Evolutionary conservation across 2,113 vertebrate species (phyloP), one percentile per base, ranked within the genome.

Genomic region (Vombatus ursinus): DNA sequence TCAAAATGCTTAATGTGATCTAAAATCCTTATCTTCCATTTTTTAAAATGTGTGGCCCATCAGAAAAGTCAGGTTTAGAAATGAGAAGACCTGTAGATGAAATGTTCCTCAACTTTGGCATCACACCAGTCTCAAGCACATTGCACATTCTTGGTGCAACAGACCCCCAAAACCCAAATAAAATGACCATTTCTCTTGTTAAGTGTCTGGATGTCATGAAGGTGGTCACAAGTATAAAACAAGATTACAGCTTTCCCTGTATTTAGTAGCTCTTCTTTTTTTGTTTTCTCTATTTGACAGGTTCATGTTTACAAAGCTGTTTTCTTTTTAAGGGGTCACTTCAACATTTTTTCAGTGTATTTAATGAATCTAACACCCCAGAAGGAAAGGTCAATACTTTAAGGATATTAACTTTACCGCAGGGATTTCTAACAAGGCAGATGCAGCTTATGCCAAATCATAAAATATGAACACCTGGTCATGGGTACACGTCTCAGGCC

Each of bases 341-440:
- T 28, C 28, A 31, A 61, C 28, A 61, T 57, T 61, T 57, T 61
- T 61, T 4, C 26, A 31, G 4, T 57, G 3, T 68, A 31, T 68
- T 68, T 68, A 68, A 37, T 68, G 12, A 68, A 6, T 68, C 61
- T 68, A 14, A 68, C 3, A 37, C 37, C 61, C 31, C 31, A 37
- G 3, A 68, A 68, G 61, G 31, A 37, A 61, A 31, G 28, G 26
- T 61, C 57, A 31, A 2, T 68, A 68, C 14, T 68, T 68, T 68
- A 37, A 68, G 1, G 31, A 68, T 68, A 37, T 68, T 68, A 37
- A 68, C 31, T 68, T 37, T 68, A 37, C 31, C 37, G 61, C 5
- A 12, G 96, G 96, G 95, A 95, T 97, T 97, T 89, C 94, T 94
- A 97, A 51, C 4, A 68, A 52, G 96, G 6, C 96, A 92, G 57